Base-by-base conservation (phyloP, 2,888 invertebrate species). In the Erebia epiphron region DNA sequence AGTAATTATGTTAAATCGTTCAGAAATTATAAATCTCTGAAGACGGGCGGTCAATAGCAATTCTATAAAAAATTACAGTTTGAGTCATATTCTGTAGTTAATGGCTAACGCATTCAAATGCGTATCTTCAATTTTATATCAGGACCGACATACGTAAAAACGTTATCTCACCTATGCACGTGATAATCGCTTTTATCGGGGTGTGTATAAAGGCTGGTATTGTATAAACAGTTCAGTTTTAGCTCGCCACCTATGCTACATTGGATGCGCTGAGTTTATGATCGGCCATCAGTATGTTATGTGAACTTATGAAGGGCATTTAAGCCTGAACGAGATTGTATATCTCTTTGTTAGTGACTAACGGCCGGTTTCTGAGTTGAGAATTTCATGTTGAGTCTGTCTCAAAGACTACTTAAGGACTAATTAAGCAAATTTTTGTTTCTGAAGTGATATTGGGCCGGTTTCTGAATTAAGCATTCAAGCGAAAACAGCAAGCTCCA, bases 101-200 rank as follows among this genome's bases (percentile, higher is more conserved):
- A n/a, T n/a, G n/a, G n/a, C n/a, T 5, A 16, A 54, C 10, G 1
- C 9, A 10, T 5, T 16, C 14, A 43, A 41, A 5, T 41, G 13
- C 11, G 46, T 61, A 62, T 62, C 62, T 62, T 49, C 5, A 49
- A 14, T 46, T 18, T 21, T 11, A 49, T 62, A 62, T 72, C 74
- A 73, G 73, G 81, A 76, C 79, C 78, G 43, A 46, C 66, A 57
- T 43, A 56, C 54, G 57, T 66, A 66, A 66, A 57, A 46, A 57
- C 66, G 66, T 66, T 66, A 56, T 66, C 66, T 66, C 57, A 18
- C 46, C 21, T 56, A 14, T 57, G 14, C 66, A 66, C 43, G 18
- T 65, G 63, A 73, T 65, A 73, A 66, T 71, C 11, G 35, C n/a
- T 49, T 66, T 58, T 73, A 71, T 58, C 3, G 2, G 0, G 7